Base-by-base conservation (phyloP, 2,888 invertebrate species). In the Eilema depressum region DNA sequence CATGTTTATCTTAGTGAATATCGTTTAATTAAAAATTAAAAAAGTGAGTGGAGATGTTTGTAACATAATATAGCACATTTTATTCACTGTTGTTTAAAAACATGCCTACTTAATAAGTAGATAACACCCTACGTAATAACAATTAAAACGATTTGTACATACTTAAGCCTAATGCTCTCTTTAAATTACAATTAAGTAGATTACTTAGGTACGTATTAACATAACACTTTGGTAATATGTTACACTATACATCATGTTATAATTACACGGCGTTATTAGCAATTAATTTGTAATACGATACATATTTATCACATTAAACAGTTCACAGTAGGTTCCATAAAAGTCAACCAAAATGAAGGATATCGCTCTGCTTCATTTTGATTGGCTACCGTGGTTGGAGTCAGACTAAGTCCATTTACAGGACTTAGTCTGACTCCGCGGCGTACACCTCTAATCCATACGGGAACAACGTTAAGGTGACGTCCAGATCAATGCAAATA, bases 11-110 rank as follows among this genome's bases (percentile, higher is more conserved):
- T 53, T 53, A n/a, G 53, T 66, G 20, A 26, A 57, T 26, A 66
- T 70, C 62, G 20, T 70, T 57, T 65, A 64, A 65, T 69, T 63
- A 68, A 68, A 41, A 63, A 28, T 57, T 57, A 63, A 30, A 63
- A 68, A 64, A 57, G 25, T n/a, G 12, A 23, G 17, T 28, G 11
- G 28, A 62, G 30, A 47, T 28, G 17, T 66, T 47, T 30, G 33
- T 17, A 56, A 63, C 60, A 33, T 28, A 47, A 59, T 30, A 64
- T 61, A 8, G 60, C n/a, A 69, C 53, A 11, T 64, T 65, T 57
- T 33, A 53, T 61, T 14, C 37, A 41, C 41, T 25, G 47, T 37
- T 56, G 26, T 65, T 65, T 60, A 30, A 69, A 23, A 59, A 20
- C 64, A 30, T 64, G n/a, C n/a, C n/a, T n/a, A 26, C 28, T 20